Evolutionary conservation across 2,888 invertebrate genomes (phyloP), one percentile per base, ranked within the genome.

Genomic region (Celastrina argiolus): DNA sequence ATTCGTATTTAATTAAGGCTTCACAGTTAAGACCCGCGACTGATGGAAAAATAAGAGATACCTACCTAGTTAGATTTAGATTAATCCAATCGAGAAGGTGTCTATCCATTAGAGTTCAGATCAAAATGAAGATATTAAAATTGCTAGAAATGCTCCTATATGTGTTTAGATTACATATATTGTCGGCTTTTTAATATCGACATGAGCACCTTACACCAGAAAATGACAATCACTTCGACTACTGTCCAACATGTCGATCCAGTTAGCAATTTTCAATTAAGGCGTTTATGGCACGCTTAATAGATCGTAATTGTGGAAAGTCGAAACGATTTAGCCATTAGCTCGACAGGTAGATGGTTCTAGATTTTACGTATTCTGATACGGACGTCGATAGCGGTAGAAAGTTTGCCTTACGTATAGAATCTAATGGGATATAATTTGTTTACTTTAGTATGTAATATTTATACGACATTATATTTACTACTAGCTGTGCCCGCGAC

Each of bases 251-350:
- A 22, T 51, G 22, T 51, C 12, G 51, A 51, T 51, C 51, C 51
- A 51, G 4, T 58, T 58, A n/a, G n/a, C 28, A 2, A 58, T 58
- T 28, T 58, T 58, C 56, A 58, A 58, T 58, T n/a, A 58, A 31
- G n/a, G 31, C 31, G 31, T 58, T 28, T 28, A 51, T 51, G 51
- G 51, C n/a, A 31, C 28, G 56, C 8, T 56, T 56, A 56, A 56
- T 28, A 3, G 56, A 58, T 28, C 31, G 31, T 56, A 56, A 56
- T 56, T 56, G 31, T 28, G 56, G 56, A 56, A 56, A 56, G 31
- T 56, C 31, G 31, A 51, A 51, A 31, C 56, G 56, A 56, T 31
- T 28, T 31, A 56, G 56, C 31, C 56, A 56, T 56, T 56, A 31
- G 45, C n/a, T 18, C 16, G 31, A 56, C 56, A 56, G 45, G 51